Conservation (phyloP, 2,888 invertebrate species). For the Orthosia gothica region DNA sequence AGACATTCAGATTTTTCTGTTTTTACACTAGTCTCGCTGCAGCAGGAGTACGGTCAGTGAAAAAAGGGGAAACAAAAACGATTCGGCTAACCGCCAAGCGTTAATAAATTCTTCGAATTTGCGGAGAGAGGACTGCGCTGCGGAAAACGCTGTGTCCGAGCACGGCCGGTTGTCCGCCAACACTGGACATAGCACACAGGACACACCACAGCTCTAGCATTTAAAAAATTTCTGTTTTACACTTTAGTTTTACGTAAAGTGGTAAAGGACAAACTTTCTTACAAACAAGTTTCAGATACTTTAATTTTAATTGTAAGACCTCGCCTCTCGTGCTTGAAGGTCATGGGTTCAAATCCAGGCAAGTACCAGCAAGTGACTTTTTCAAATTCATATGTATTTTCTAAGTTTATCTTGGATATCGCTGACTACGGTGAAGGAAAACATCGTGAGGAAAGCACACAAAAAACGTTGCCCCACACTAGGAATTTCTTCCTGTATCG, state of each 20-base stretch:
- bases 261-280: conserved; percentile 6
- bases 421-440: too few relatives aligned
- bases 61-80: conserved; percentile 85
- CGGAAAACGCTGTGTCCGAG: conserved; percentile 75
- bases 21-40: conserved; percentile 76
- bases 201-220: conserved; percentile 58
- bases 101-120: conserved; percentile 90
- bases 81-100: conserved; percentile 88
- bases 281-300: conserved; percentile 11
- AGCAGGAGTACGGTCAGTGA: conserved; percentile 80
- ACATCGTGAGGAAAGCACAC: too few relatives aligned
- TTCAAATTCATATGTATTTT: too few relatives aligned
- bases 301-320: neutral
- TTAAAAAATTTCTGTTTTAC: conserved; percentile 47
- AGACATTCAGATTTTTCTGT: conserved; percentile 77
- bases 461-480: too few relatives aligned
- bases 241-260: conserved; percentile 40
- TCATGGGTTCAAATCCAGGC: too few relatives aligned
- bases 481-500: too few relatives aligned
- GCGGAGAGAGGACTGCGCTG: conserved; percentile 77
- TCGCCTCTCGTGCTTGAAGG: too few relatives aligned
- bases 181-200: conserved; percentile 53
- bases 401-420: too few relatives aligned
- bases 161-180: conserved; percentile 72
- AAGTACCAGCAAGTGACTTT: too few relatives aligned